Base-by-base conservation (phyloP, 2,888 invertebrate genomes). In the Tipula unca region DNA sequence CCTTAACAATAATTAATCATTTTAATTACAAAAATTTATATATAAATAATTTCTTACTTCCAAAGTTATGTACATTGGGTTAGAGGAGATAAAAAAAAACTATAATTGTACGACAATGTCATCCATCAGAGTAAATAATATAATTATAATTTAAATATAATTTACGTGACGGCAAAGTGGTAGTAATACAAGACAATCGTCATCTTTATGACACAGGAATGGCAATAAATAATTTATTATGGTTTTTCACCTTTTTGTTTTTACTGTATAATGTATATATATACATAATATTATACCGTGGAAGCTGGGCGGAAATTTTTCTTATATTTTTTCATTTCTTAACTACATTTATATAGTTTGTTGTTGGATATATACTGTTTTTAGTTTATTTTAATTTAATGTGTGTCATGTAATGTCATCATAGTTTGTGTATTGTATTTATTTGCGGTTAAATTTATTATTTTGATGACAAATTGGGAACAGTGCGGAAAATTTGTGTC, bases 51-150 rank as follows among this genome's bases (percentile, higher is more conserved):
- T 69, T 69, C 69, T 69, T 69, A 69, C 69, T 20, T 25, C 69
- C 69, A 69, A 25, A 8, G 25, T 54, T 54, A n/a, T n/a, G n/a
- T n/a, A 69, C 69, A 69, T 69, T 69, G 10, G 69, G 69, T 25
- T 69, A 69, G 69, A 69, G 25, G 25, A 69, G 69, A 69, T 69
- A 25, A 48, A 69, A 13, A 69, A 69, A 10, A 69, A 69, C 69
- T 69, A 69, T 69, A 69, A 69, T 69, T 69, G 69, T 69, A 69
- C 69, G 69, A 69, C 69, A 69, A 69, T 69, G 69, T 69, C 69
- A 69, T 69, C 69, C 69, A 69, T 69, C 69, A 69, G 69, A 69
- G 69, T 69, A 69, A 69, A 69, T 69, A 69, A 69, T 69, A 69
- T 69, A 69, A 69, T 69, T 69, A 69, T 69, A 69, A 69, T 69